Conservation (phyloP, 2,113 vertebrate species). For the Sardina pilchardus region DNA sequence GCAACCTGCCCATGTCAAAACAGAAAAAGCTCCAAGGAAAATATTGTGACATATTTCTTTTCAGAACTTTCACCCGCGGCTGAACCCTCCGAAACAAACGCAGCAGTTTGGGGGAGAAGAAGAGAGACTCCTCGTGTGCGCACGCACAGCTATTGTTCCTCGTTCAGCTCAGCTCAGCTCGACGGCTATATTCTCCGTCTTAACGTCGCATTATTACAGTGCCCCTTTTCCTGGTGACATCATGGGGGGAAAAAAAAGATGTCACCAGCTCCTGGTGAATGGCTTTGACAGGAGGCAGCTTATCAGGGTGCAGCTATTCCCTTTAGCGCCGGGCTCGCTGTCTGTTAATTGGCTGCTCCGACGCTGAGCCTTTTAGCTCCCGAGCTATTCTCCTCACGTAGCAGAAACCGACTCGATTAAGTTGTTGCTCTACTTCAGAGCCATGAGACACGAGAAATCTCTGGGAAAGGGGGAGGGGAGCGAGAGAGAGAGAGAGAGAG, state of each 20-base stretch:
- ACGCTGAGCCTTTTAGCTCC: slow-evolving; percentile 38
- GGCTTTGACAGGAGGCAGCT: slow-evolving; percentile 49
- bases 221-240: neutral
- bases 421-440: slow-evolving; percentile 71
- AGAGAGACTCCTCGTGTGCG: neutral
- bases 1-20: slow-evolving; percentile 38
- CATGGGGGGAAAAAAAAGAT: slow-evolving; percentile 26
- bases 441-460: slow-evolving; percentile 65
- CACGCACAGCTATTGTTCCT: neutral
- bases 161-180: neutral
- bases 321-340: slow-evolving; percentile 57
- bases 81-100: slow-evolving; percentile 40
- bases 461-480: slow-evolving; percentile 28
- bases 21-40: slow-evolving; percentile 33
- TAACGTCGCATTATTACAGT: neutral
- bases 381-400: slow-evolving; percentile 68
- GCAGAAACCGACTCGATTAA: slow-evolving; percentile 68
- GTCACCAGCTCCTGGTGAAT: slow-evolving; percentile 30
- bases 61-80: slow-evolving; percentile 40
- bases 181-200: neutral
- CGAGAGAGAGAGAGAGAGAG: slow-evolving; percentile 47
- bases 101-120: neutral
- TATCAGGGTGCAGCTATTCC: slow-evolving; percentile 69
- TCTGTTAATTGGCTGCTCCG: slow-evolving; percentile 69
- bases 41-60: slow-evolving; percentile 45